Percentiles rank a stretch among this genome's conserved stretches.
These are phyloP conservation scores for Malthinus flaveolus DNA, from an alignment of 2,888 invertebrate species.

Conservation along the genomic window DNA sequence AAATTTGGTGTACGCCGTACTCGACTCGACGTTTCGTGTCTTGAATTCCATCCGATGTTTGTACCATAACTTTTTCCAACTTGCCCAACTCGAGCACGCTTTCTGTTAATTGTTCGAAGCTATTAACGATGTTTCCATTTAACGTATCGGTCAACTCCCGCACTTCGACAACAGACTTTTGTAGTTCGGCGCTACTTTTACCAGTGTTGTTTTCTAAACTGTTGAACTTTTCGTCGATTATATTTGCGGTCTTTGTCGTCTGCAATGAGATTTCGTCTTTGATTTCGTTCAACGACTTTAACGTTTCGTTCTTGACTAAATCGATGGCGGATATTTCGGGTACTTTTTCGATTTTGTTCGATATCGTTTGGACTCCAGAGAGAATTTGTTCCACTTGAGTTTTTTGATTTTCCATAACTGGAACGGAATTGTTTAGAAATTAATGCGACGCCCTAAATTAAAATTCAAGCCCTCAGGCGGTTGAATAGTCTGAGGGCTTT, in stretches of 20 bases:
- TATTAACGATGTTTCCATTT: conserved; percentile 59
- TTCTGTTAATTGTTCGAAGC: conserved; percentile 59
- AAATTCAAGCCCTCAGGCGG: no score
- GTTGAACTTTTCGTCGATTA: conserved; percentile 30
- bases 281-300: conserved; percentile 60
- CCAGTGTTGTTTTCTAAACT: conserved; percentile 36
- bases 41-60: conserved; percentile 82
- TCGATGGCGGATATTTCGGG: conserved; percentile 60
- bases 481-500: no score
- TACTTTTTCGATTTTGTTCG: conserved; percentile 45
- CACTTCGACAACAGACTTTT: conserved; percentile 42
- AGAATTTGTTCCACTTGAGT: conserved; percentile 44
- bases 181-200: conserved; percentile 40
- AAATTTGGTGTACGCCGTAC: conserved; percentile 81
- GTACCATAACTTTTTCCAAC: conserved; percentile 76
- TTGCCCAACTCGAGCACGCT: conserved; percentile 67
- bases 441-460: no score
- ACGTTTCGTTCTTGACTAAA: conserved; percentile 64
- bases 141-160: conserved; percentile 62
- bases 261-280: conserved; percentile 49
- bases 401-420: conserved; percentile 46
- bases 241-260: conserved; percentile 4
- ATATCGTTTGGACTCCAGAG: conserved; percentile 42
- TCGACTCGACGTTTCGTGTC: conserved; percentile 84
- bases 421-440: conserved; percentile 20